Evolutionary conservation across 2,888 invertebrate genomes (phyloP).

Genomic region (Empis livida): DNA sequence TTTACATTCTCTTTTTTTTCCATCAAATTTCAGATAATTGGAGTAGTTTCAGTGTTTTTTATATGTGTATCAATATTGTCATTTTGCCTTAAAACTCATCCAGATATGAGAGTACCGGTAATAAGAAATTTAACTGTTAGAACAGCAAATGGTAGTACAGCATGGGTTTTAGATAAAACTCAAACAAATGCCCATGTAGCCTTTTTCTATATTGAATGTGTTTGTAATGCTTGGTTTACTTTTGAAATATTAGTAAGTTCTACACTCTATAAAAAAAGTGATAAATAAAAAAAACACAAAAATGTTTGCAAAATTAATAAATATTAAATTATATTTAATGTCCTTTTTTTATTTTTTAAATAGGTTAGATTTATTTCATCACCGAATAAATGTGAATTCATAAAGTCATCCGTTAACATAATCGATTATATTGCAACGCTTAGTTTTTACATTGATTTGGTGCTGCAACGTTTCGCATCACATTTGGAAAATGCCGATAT

Average conservation of each 20-base stretch:
- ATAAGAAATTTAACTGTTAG: conserved; percentile 68
- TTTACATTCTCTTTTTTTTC: conserved; percentile 2
- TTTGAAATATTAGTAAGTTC: conserved; percentile 70
- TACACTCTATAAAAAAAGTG: too few relatives aligned
- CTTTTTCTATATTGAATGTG: conserved; percentile 97
- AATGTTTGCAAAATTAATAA: too few relatives aligned
- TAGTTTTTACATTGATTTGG: conserved; percentile 93
- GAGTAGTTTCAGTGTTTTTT: conserved; percentile 97
- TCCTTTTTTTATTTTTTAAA: conserved; percentile 10
- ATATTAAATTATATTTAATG: too few relatives aligned
- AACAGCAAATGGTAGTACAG: conserved; percentile 58
- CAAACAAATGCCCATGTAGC: conserved; percentile 93
- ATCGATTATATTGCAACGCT: conserved; percentile 98
- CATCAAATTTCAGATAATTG: conserved; percentile 72
- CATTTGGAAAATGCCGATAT: conserved; percentile 91
- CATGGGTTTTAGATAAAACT: conserved; percentile 78
- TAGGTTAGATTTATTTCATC: conserved; percentile 78
- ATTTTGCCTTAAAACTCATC: conserved; percentile 99
- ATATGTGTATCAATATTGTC: conserved; percentile 98
- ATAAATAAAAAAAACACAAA: too few relatives aligned
- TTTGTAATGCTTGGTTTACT: conserved; percentile 99
- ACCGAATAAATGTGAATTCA: conserved; percentile 87
- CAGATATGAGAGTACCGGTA: conserved; percentile 90
- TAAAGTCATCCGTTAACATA: conserved; percentile 93
- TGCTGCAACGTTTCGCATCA: conserved; percentile 77